phyloP scores from a whole-genome alignment of 2,888 invertebrate genomes.

The Megalurothrips usitatus region DNA sequence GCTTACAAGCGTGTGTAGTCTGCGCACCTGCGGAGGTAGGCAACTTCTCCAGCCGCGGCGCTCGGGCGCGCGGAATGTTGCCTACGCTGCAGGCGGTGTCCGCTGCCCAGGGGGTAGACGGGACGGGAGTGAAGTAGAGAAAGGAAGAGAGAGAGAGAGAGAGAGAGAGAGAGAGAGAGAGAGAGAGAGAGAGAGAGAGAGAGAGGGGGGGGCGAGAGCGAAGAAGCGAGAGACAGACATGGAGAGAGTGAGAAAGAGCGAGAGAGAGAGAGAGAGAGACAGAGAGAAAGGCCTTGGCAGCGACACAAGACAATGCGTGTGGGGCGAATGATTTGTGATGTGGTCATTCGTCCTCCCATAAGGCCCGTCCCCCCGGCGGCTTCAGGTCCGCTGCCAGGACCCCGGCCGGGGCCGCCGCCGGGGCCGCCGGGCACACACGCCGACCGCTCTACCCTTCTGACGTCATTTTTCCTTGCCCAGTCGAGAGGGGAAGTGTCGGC shows the following conservation, averaged over 20 bases:
- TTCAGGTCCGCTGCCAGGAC: neutral
- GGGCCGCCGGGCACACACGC: neutral
- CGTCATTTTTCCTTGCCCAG: neutral
- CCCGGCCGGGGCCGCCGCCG: neutral
- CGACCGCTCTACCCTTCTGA: neutral
- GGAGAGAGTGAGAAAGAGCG: neutral
- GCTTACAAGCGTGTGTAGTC: neutral
- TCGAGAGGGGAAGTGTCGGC: no score
- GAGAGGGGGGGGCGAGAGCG: neutral
- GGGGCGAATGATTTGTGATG: constrained; percentile 19
- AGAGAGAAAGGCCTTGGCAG: neutral
- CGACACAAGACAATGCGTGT: neutral
- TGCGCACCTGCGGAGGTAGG: neutral
- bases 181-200: neutral
- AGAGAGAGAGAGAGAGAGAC: neutral
- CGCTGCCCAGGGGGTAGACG: neutral
- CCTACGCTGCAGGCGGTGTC: neutral
- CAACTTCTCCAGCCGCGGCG: neutral
- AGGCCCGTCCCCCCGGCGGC: neutral
- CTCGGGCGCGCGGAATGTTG: neutral
- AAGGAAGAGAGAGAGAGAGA: neutral
- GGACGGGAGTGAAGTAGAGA: neutral
- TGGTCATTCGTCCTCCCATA: constrained; percentile 24
- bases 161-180: neutral
- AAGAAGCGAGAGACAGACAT: neutral